These are phyloP conservation scores for Boulengeromyrus knoepffleri DNA, from an alignment of 2,113 vertebrate species.

Conservation along the genomic window DNA sequence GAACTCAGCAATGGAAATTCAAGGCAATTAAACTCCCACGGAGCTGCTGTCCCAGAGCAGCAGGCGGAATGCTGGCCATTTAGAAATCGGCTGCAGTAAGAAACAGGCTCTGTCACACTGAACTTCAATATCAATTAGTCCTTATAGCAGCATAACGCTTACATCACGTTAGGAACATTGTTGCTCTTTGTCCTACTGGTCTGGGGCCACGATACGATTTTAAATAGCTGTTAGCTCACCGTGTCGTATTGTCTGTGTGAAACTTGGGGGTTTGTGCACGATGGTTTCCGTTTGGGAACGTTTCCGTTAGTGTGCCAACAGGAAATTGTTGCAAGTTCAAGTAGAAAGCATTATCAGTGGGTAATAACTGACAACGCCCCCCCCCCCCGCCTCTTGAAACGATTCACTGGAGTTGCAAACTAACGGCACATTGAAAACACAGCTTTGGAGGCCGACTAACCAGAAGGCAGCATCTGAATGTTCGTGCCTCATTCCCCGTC, in stretches of 20 bases:
- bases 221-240: background rate
- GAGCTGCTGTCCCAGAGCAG: slow-evolving; percentile 48
- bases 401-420: background rate
- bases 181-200: slow-evolving; percentile 47
- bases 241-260: background rate
- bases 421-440: background rate
- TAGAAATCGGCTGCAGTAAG: slow-evolving; percentile 48
- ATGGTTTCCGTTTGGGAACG: background rate
- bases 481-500: background rate
- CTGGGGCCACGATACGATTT: slow-evolving; percentile 47
- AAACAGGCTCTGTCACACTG: slow-evolving; percentile 52
- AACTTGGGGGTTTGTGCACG: background rate
- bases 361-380: background rate
- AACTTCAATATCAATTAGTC: slow-evolving; percentile 52
- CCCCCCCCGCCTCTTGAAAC: background rate
- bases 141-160: slow-evolving; percentile 43
- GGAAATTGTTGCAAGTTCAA: slow-evolving; percentile 2
- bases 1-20: slow-evolving; percentile 57
- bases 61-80: slow-evolving; percentile 53
- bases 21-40: slow-evolving; percentile 67
- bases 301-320: slow-evolving; percentile 10
- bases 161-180: slow-evolving; percentile 35
- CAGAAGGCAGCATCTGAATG: background rate
- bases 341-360: background rate
- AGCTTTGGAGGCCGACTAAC: background rate